A percentile compares a stretch with the other conserved stretches of the same genome.
phyloP scores from a whole-genome alignment of 2,113 vertebrate genomes.

The Recurvirostra avosetta region DNA sequence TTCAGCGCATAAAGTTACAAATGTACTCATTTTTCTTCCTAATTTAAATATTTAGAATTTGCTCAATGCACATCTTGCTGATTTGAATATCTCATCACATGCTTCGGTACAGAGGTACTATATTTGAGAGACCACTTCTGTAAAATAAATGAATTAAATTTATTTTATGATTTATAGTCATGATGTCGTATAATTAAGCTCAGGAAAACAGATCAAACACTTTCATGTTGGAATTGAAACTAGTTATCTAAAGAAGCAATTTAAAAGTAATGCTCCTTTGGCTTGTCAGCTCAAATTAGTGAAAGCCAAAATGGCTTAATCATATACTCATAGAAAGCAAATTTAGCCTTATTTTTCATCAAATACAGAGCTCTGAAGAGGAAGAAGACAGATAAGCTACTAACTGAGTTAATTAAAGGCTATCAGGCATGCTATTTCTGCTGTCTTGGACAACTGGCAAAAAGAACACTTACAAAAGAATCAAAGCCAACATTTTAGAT shows the following conservation, averaged over 20 bases:
- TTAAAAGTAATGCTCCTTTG: conserved; percentile 65
- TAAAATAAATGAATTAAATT: background rate
- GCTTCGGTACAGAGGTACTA: background rate
- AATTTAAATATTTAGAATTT: background rate
- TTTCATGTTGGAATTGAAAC: conserved; percentile 11
- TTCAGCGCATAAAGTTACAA: background rate
- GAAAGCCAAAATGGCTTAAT: conserved; percentile 35
- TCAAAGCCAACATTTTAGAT: background rate
- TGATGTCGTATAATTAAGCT: conserved; percentile 9
- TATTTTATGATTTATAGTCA: background rate
- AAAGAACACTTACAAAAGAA: background rate
- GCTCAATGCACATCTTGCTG: background rate
- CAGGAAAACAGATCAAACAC: conserved; percentile 47
- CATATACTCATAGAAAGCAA: conserved; percentile 34
- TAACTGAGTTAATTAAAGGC: conserved; percentile 43
- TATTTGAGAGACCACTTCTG: background rate
- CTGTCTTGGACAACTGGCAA: background rate
- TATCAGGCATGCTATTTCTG: background rate
- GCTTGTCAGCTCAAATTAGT: conserved; percentile 58
- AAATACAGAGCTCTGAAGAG: conserved; percentile 30
- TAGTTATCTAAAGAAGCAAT: conserved; percentile 46
- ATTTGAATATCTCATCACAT: background rate
- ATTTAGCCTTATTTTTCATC: conserved; percentile 53
- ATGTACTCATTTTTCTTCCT: background rate
- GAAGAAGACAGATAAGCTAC: conserved; percentile 29